Base-by-base conservation (phyloP, 2,113 vertebrate genomes). In the Choloepus hoffmanni region DNA sequence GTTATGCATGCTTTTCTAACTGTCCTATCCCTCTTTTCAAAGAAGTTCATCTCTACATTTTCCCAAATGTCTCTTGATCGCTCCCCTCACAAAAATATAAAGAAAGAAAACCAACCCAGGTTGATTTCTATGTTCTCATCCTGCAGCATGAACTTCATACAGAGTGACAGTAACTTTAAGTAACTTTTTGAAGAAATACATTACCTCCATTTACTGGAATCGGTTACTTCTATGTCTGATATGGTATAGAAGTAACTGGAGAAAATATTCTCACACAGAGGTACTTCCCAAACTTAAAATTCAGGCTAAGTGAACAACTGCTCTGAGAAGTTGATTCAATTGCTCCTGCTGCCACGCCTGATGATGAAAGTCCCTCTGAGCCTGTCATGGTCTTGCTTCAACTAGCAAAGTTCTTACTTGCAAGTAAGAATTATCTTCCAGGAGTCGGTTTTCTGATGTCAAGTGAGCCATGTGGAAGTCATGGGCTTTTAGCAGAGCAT, bases 401-500 rank as follows among this genome's bases (percentile, higher is more conserved):
- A 90, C 0, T 2, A 92, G 94, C 90, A 94, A 97, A 96, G 90
- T 95, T 98, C 90, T 95, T 95, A 94, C 96, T 97, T 96, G 90
- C 55, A 96, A 97, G 95, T 16, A 0, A 97, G 93, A 94, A 90
- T 96, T 88, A 97, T 96, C 89, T 96, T 98, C 95, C 85, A 89
- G 85, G 74, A 92, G 94, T 96, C 68, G 28, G 97, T 92, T 96
- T 97, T 91, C 92, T 79, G 0, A 48, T 91, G 67, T 97, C 92
- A 96, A 79, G 91, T 95, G 96, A 98, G 94, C 85, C 97, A 53
- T 91, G 92, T 30, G 74, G 83, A 98, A 97, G 90, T 83, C 78
- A 72, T 40, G 65, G 82, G 58, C 45, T 97, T 96, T 97, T 85
- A 97, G 92, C 30, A 73, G 81, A 97, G 79, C 85, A 85, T 96